Conservation (phyloP, 2,797 vertebrate genomes). For the Hephaestus fuliginosus region DNA sequence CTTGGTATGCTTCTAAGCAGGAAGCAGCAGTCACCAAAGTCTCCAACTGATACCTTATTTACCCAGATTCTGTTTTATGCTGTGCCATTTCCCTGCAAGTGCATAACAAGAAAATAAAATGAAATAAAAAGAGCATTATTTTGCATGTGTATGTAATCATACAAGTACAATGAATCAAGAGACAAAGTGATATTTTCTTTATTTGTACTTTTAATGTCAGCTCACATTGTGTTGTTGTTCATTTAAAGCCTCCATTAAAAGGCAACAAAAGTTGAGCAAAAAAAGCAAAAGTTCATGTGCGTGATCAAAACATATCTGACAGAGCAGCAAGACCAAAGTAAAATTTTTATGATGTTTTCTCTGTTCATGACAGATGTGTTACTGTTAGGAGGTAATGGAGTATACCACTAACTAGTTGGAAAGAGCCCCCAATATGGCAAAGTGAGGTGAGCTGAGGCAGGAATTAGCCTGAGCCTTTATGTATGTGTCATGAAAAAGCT, state of each 20-base stretch:
- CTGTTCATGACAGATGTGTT: not conserved
- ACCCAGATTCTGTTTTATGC: not conserved
- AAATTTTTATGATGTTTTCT: constrained; percentile 41
- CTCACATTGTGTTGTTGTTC: not conserved
- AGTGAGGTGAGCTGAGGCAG: constrained; percentile 5
- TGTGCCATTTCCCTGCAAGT: not conserved
- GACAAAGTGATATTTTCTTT: not conserved
- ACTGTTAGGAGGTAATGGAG: constrained; percentile 42
- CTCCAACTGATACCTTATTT: not conserved
- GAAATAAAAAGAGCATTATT: not conserved
- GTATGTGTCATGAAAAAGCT: not conserved
- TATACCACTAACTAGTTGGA: constrained; percentile 16
- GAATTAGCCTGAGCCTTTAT: constrained; percentile 4
- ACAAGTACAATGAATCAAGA: not conserved
- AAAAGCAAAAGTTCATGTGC: not conserved
- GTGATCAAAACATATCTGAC: constrained; percentile 23
- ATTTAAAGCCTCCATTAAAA: constrained; percentile 15
- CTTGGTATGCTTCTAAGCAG: not conserved
- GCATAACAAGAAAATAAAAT: not conserved
- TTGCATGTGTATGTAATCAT: not conserved
- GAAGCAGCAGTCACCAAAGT: constrained; percentile 1
- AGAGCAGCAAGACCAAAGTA: not conserved
- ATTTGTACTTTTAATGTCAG: not conserved
- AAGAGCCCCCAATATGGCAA: not conserved
- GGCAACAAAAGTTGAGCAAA: not conserved